phyloP scores from a whole-genome alignment of 2,888 invertebrate genomes.

The Mantis religiosa region DNA sequence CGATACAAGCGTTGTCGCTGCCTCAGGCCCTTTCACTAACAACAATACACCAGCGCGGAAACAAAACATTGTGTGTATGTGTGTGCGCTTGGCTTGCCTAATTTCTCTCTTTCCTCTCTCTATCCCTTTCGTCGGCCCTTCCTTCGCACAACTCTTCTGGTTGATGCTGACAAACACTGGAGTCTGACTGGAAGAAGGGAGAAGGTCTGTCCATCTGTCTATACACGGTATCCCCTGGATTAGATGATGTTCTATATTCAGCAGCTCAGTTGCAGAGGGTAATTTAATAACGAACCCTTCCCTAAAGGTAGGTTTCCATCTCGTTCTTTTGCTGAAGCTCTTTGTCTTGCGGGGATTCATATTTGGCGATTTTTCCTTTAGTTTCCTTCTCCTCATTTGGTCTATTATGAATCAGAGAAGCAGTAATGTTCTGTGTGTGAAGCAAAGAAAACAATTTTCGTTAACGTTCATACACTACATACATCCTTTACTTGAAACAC shows the following conservation, averaged over 20 bases:
- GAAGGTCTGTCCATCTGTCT: background rate
- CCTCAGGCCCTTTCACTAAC: conserved; percentile 3
- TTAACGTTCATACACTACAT: no score
- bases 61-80: conserved; percentile 13
- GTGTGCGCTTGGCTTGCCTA: background rate
- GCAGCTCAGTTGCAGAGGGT: conserved; percentile 10
- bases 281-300: conserved; percentile 11
- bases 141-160: background rate
- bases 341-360: background rate
- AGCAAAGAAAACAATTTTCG: background rate
- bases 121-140: background rate
- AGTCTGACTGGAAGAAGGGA: background rate
- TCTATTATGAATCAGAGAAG: background rate
- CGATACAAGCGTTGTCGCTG: conserved; percentile 12
- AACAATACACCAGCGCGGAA: conserved; percentile 10
- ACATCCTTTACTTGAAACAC: no score
- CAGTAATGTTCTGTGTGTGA: background rate
- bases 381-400: background rate
- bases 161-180: conserved; percentile 11
- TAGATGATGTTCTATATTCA: conserved; percentile 16
- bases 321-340: background rate
- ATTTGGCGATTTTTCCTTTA: background rate
- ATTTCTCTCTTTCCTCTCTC: background rate
- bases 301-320: background rate
- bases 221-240: background rate